Percentiles rank a stretch among this genome's conserved stretches.
phyloP scores from a whole-genome alignment of 2,797 vertebrate genomes.

The Leucoraja ocellata region DNA sequence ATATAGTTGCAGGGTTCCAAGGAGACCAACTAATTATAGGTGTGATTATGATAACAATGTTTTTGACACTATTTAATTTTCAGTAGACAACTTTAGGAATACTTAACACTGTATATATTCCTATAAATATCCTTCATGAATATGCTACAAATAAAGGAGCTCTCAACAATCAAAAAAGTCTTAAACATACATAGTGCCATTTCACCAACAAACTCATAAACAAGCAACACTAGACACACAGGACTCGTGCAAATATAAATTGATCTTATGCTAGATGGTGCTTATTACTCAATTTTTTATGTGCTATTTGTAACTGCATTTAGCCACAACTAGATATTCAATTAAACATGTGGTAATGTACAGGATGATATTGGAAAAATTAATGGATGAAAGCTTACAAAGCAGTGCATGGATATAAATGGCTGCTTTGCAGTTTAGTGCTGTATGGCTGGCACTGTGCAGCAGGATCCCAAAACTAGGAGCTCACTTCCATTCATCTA shows the following conservation, averaged over 20 bases:
- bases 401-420: not conserved
- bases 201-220: not conserved
- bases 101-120: not conserved
- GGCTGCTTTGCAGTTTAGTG: not conserved
- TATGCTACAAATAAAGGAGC: not conserved
- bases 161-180: not conserved
- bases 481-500: not conserved
- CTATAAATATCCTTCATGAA: not conserved
- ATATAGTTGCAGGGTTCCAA: not conserved
- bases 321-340: not conserved
- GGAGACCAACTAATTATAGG: not conserved
- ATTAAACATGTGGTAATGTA: not conserved
- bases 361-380: not conserved
- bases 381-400: not conserved
- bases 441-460: too few species aligned
- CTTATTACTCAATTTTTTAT: not conserved
- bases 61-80: too few species aligned
- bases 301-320: not conserved
- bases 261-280: not conserved
- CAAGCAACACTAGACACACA: not conserved
- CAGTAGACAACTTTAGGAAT: not conserved
- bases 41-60: not conserved
- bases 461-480: not conserved
- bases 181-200: too few species aligned
- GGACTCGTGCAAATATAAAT: not conserved